These are phyloP conservation scores for Eupeodes luniger DNA, from an alignment of 2,888 invertebrate species.

Conservation along the genomic window DNA sequence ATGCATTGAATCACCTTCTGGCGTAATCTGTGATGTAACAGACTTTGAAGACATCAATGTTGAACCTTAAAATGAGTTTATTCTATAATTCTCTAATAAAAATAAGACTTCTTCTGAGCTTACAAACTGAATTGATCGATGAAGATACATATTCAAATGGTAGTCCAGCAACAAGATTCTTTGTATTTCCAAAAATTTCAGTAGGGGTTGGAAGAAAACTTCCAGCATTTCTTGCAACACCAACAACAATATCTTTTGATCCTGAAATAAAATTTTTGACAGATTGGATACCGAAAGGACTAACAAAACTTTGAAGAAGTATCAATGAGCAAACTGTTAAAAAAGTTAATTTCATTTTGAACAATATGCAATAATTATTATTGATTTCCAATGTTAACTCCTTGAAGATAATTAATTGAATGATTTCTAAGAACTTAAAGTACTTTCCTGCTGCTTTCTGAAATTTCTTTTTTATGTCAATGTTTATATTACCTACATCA, in stretches of 20 bases:
- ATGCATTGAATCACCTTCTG: constrained; percentile 80
- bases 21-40: constrained; percentile 79
- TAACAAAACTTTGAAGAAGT: background rate
- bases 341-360: constrained; percentile 28
- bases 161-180: constrained; percentile 82
- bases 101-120: constrained; percentile 63
- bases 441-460: background rate
- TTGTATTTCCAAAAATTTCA: constrained; percentile 79
- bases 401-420: background rate
- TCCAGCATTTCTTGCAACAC: constrained; percentile 77
- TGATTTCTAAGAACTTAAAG: background rate
- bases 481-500: too few species aligned
- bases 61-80: constrained; percentile 78
- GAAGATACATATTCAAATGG: constrained; percentile 81
- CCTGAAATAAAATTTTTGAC: constrained; percentile 75
- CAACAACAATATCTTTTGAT: constrained; percentile 76
- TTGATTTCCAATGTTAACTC: background rate
- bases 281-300: constrained; percentile 12
- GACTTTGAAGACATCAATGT: constrained; percentile 79
- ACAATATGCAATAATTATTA: too few species aligned
- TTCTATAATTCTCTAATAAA: background rate
- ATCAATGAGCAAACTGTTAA: background rate
- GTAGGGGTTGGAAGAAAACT: constrained; percentile 73
- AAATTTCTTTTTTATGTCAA: background rate
- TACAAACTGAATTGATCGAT: constrained; percentile 81